Evolutionary conservation across 2,888 invertebrate genomes (phyloP).

Genomic region (Apeira syringaria): DNA sequence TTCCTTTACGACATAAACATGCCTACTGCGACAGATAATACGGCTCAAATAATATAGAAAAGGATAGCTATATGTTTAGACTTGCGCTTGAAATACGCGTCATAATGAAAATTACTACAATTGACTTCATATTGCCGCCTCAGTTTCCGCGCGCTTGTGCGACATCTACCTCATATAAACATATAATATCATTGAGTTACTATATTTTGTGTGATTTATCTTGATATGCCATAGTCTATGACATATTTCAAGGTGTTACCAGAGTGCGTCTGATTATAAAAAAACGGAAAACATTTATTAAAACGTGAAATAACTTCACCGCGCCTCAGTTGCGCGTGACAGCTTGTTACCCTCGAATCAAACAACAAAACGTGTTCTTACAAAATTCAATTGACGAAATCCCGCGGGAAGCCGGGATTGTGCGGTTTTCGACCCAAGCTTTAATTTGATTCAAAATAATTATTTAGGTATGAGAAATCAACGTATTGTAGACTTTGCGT

Average conservation of each 20-base stretch:
- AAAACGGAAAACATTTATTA: constrained; percentile 22
- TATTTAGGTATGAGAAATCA: not conserved
- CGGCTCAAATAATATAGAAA: too few species aligned
- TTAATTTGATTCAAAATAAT: constrained; percentile 25
- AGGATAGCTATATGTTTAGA: too few species aligned
- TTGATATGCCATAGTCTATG: too few species aligned
- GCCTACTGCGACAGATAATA: too few species aligned
- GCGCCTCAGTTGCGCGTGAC: constrained; percentile 41
- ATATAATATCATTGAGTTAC: too few species aligned
- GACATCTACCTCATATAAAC: too few species aligned
- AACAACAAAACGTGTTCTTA: constrained; percentile 29
- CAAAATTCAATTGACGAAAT: constrained; percentile 25
- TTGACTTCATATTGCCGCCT: too few species aligned
- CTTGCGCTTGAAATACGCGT: too few species aligned
- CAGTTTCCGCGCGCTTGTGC: too few species aligned
- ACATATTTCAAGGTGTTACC: constrained; percentile 12
- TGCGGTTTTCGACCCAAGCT: constrained; percentile 18
- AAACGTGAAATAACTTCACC: constrained; percentile 42
- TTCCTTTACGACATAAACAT: too few species aligned
- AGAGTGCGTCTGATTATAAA: constrained; percentile 26
- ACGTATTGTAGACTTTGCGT: not conserved
- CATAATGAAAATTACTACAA: too few species aligned
- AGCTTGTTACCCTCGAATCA: constrained; percentile 35
- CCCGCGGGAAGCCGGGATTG: constrained; percentile 13
- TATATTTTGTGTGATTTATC: too few species aligned